Evolutionary conservation across 2,113 vertebrate species (phyloP).

Genomic region (Prolemur simus): DNA sequence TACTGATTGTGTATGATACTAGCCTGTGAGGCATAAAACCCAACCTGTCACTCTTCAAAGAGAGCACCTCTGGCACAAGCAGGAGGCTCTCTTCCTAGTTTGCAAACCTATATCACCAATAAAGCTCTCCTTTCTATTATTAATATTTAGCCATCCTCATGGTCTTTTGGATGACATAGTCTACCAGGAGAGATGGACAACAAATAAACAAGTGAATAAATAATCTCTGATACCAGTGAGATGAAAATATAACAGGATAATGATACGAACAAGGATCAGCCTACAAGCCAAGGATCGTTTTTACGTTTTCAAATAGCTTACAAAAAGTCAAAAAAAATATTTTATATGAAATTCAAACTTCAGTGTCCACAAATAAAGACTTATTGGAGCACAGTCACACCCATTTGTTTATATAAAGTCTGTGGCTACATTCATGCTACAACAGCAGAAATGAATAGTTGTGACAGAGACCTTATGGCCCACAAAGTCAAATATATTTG

Average conservation of each 20-base stretch:
- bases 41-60: no score
- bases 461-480: not conserved
- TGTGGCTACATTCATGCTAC: not conserved
- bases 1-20: no score
- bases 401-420: not conserved
- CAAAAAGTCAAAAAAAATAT: not conserved
- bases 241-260: not conserved
- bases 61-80: no score
- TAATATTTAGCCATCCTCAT: no score
- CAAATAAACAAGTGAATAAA: not conserved
- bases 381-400: not conserved
- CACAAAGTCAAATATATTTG: not conserved
- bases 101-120: no score
- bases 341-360: conserved; percentile 28
- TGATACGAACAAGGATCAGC: not conserved
- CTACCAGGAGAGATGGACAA: not conserved
- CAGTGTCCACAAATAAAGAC: not conserved
- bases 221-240: not conserved
- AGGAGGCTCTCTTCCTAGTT: no score
- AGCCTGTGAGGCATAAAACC: no score
- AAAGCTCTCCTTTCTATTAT: no score
- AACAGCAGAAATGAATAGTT: not conserved
- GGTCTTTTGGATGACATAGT: not conserved
- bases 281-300: not conserved
- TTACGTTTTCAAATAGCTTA: not conserved